Base-by-base conservation (phyloP, 1,140 invertebrate genomes). In the Atta cephalotes region DNA sequence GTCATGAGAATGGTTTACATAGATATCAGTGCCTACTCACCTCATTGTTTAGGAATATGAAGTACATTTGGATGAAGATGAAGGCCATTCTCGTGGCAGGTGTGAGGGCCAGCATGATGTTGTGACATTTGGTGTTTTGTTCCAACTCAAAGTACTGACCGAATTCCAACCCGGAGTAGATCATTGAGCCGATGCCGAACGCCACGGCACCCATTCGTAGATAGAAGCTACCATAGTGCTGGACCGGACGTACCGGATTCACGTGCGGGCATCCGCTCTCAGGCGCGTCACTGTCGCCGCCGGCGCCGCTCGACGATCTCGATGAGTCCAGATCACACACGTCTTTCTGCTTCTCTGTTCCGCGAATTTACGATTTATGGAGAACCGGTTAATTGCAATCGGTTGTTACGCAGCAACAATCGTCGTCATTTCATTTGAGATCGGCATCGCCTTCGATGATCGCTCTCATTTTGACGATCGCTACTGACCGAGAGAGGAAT, bases 51-150 rank as follows among this genome's bases (percentile, higher is more conserved):
- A 99, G 96, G 95, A 99, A 99, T 94, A 99, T 98, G 95, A 99
- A 99, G 95, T 99, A 99, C 97, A 99, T 98, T 95, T 99, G 98
- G 90, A 98, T 98, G 93, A 99, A 98, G 89, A 98, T 99, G 95
- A 99, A 98, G 71, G 98, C 97, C 97, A 99, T 98, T 87, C 98
- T 96, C 0, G 98, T 98, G 6, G 97, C 97, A 0, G 98, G 98
- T 0, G 98, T 98, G 7, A 99, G 93, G 0, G 98, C 98, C 51
- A 98, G 95, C 92, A 99, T 96, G 18, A 98, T 97, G 92, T 98
- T 98, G 93, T 98, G 97, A 92, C 98, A 99, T 89, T 98, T 97
- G 16, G 97, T 97, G 91, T 98, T 97, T 56, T 96, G 95, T 92
- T 98, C 97, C 65, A 98, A 94, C 94, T 99, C 98, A 94, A 99